These are phyloP conservation scores for Lasioglossum malachurum DNA, from an alignment of 2,888 invertebrate species.

Conservation along the genomic window DNA sequence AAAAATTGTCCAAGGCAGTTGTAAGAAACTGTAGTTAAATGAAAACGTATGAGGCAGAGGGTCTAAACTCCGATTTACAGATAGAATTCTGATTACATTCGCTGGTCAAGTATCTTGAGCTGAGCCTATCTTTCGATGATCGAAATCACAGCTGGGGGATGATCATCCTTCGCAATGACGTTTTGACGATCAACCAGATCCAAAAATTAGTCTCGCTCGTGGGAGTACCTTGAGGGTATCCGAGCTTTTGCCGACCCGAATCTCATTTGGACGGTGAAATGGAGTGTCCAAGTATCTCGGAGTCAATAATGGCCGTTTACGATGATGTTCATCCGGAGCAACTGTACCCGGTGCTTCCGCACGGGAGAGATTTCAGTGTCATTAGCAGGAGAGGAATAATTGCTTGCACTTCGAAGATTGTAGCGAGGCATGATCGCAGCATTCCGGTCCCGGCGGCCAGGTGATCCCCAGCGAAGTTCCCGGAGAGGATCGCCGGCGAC, in stretches of 20 bases:
- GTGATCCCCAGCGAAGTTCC: constrained; percentile 21
- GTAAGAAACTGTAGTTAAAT: too few relatives aligned
- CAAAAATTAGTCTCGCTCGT: background rate
- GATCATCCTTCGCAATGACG: background rate
- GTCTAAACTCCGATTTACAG: background rate
- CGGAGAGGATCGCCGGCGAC: constrained; percentile 26
- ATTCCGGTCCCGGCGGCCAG: background rate
- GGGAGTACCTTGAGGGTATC: background rate
- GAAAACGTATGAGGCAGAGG: background rate
- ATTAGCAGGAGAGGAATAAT: background rate
- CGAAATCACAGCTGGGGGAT: background rate
- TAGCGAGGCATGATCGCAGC: background rate
- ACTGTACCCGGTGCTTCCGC: background rate
- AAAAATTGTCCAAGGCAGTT: background rate
- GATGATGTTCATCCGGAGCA: background rate
- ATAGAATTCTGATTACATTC: background rate
- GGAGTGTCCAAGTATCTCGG: background rate
- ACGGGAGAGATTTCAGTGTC: background rate
- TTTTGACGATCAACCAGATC: background rate
- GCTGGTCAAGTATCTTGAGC: background rate
- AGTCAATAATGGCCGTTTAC: background rate
- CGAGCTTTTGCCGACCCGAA: background rate
- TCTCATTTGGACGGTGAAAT: background rate
- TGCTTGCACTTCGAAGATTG: background rate
- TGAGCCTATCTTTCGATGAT: background rate